Evolutionary conservation across 2,113 vertebrate species (phyloP).

Genomic region (Callipepla squamata): DNA sequence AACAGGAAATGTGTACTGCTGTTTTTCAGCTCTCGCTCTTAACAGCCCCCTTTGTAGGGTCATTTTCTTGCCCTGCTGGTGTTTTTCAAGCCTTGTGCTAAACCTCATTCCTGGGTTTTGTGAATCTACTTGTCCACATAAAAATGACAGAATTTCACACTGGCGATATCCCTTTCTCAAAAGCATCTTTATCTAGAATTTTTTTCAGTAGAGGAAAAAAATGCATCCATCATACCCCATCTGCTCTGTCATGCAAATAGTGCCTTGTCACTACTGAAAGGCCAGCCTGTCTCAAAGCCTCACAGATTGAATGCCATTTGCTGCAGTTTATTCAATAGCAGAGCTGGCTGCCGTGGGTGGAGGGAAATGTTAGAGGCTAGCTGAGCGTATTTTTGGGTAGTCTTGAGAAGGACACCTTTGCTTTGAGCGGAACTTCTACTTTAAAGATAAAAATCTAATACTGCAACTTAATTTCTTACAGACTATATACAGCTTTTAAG

Average conservation of each 20-base stretch:
- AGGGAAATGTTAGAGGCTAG: neutral
- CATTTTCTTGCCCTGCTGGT: neutral
- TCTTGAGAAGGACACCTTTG: neutral
- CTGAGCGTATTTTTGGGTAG: neutral
- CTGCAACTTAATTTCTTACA: neutral
- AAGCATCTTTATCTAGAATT: constrained; percentile 10
- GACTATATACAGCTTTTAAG: neutral
- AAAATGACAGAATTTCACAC: neutral
- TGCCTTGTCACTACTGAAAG: neutral
- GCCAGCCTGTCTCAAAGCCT: neutral
- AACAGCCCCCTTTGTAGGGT: neutral
- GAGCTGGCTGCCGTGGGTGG: neutral
- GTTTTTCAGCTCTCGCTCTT: neutral
- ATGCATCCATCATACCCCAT: neutral
- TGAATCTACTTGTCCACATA: neutral
- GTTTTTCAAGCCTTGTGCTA: neutral
- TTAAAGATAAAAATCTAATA: neutral
- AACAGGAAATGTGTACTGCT: neutral
- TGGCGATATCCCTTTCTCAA: neutral
- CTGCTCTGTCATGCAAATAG: neutral
- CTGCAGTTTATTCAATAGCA: neutral
- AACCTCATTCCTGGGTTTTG: neutral
- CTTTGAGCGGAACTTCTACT: neutral
- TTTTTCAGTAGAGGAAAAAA: neutral
- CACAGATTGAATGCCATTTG: neutral